phyloP scores from a whole-genome alignment of 1,140 invertebrate genomes.

The Neelides sp. region DNA sequence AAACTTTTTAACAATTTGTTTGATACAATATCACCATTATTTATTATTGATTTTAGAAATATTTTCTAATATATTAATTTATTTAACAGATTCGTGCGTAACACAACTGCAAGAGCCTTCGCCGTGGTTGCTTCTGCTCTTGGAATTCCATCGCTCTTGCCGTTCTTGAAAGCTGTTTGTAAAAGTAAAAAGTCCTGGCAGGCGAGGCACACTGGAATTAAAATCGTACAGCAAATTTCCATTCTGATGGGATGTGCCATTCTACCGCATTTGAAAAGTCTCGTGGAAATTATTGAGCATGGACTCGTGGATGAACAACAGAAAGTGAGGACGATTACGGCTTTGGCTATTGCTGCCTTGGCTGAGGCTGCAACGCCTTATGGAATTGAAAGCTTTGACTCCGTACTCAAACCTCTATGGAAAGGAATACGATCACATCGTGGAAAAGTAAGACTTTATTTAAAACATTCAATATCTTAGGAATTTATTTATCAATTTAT shows the following conservation, averaged over 20 bases:
- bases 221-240: conserved; percentile 99
- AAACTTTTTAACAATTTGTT: conserved; percentile 2
- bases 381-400: conserved; percentile 99
- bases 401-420: conserved; percentile 96
- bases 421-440: conserved; percentile 90
- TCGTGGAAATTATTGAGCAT: conserved; percentile 99
- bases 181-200: conserved; percentile 99
- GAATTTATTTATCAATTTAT: conserved; percentile 3
- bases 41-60: background rate
- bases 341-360: conserved; percentile 91
- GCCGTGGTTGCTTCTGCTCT: conserved; percentile 97
- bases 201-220: conserved; percentile 97
- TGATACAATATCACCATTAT: too few relatives aligned
- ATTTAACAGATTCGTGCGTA: conserved; percentile 66
- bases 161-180: conserved; percentile 98
- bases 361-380: conserved; percentile 98
- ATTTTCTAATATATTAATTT: background rate
- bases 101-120: conserved; percentile 97
- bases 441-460: conserved; percentile 54
- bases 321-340: conserved; percentile 88
- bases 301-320: conserved; percentile 62
- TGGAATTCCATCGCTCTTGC: conserved; percentile 92
- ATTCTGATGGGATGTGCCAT: conserved; percentile 99
- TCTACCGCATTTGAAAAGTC: conserved; percentile 88
- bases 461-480: background rate